Percentiles rank a stretch among this genome's conserved stretches.
Evolutionary conservation across 2,113 vertebrate genomes (phyloP).

Genomic region (Psittacus erithacus): DNA sequence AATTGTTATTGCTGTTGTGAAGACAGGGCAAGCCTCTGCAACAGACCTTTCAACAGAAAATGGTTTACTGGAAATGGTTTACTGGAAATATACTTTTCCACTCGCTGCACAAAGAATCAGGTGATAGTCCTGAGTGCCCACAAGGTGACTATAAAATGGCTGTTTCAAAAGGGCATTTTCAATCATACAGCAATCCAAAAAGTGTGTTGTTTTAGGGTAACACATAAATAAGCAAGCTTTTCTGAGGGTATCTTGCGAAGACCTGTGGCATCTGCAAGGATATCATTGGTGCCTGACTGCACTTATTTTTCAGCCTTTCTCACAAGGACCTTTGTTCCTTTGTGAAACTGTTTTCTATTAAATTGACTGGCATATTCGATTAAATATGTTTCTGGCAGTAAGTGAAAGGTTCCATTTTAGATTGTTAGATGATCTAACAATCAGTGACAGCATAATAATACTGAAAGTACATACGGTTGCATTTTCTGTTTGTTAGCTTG

Average conservation of each 20-base stretch:
- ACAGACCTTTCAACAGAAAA: not conserved
- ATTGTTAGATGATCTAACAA: not conserved
- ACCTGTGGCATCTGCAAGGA: not conserved
- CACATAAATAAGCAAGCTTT: not conserved
- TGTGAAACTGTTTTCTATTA: not conserved
- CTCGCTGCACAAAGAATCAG: not conserved
- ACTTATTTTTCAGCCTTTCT: not conserved
- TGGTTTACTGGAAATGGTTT: not conserved
- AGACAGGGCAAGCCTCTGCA: not conserved
- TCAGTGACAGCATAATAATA: constrained; percentile 30
- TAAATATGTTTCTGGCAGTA: constrained; percentile 20
- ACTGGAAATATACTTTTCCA: not conserved
- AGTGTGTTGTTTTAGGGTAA: not conserved
- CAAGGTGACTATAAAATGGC: not conserved
- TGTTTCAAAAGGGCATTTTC: not conserved
- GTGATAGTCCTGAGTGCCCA: not conserved
- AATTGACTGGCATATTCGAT: not conserved
- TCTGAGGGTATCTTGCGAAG: not conserved
- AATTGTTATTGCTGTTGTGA: not conserved
- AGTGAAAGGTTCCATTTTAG: constrained; percentile 22
- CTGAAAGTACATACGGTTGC: not conserved
- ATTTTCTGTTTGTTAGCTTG: not conserved
- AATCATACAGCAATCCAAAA: not conserved
- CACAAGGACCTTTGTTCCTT: not conserved
- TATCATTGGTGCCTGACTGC: not conserved